Conservation (phyloP, 1,140 invertebrate genomes). For the Penaeus japonicus region DNA sequence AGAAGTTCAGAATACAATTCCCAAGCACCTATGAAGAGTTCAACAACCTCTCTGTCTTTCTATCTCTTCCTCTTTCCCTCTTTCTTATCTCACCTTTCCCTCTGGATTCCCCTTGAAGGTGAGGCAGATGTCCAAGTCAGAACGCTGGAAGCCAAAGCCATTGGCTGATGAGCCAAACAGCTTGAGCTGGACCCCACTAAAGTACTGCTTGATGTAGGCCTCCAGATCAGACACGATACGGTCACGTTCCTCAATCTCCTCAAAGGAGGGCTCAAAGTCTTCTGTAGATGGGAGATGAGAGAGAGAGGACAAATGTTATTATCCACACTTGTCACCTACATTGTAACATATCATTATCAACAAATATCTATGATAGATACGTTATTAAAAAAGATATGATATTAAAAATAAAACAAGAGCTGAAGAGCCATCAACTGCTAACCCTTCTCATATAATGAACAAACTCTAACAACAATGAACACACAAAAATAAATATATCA, state of each 20-base stretch:
- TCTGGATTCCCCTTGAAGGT: conserved; percentile 66
- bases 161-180: conserved; percentile 74
- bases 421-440: too few species aligned
- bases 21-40: too few species aligned
- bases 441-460: neutral
- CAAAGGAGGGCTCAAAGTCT: conserved; percentile 61
- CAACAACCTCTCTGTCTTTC: neutral
- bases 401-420: too few species aligned
- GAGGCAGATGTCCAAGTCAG: conserved; percentile 73
- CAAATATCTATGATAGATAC: too few species aligned
- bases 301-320: neutral
- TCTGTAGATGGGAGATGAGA: conserved; percentile 60
- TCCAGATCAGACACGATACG: conserved; percentile 64
- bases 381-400: too few species aligned
- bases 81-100: conserved; percentile 57
- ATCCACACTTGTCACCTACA: neutral
- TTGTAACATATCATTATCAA: neutral
- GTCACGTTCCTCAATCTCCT: conserved; percentile 63
- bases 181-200: conserved; percentile 65
- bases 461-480: neutral
- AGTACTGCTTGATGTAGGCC: conserved; percentile 62
- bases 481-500: neutral
- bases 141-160: conserved; percentile 71
- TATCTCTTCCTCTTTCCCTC: too few species aligned
- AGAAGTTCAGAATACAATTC: too few species aligned